phyloP scores from a whole-genome alignment of 2,113 vertebrate genomes.

The Tragelaphus imberbis region DNA sequence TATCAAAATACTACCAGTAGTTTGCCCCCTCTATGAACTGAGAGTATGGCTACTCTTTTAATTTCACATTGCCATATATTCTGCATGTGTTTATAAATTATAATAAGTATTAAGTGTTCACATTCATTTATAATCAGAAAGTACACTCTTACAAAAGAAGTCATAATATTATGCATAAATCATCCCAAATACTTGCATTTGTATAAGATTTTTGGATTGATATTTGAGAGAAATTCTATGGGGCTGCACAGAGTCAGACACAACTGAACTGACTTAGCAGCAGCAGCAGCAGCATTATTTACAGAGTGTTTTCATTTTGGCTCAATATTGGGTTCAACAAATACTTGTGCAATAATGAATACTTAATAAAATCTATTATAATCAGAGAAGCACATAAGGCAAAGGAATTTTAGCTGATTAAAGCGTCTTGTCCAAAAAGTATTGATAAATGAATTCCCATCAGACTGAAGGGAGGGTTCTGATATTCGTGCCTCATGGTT shows the following conservation, averaged over 20 bases:
- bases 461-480: not conserved
- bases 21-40: not conserved
- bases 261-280: not conserved
- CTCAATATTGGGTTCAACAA: not conserved
- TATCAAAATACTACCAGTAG: not conserved
- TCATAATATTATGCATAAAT: not conserved
- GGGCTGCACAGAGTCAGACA: fast-evolving
- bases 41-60: not conserved
- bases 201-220: not conserved
- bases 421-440: not conserved
- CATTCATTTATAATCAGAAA: not conserved
- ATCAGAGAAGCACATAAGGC: not conserved
- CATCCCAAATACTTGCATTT: not conserved
- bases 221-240: not conserved
- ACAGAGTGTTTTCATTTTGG: not conserved
- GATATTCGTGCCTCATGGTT: not conserved
- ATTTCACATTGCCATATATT: not conserved
- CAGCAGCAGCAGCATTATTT: not conserved
- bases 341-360: not conserved
- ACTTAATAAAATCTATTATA: not conserved
- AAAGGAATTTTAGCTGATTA: conserved; percentile 12
- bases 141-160: not conserved
- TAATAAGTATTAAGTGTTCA: not conserved
- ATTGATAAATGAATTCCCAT: not conserved
- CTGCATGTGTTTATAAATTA: not conserved